A percentile compares a stretch with the other conserved stretches of the same genome.
Conservation (phyloP, 2,113 vertebrate genomes). For the Psilopogon haemacephalus region DNA sequence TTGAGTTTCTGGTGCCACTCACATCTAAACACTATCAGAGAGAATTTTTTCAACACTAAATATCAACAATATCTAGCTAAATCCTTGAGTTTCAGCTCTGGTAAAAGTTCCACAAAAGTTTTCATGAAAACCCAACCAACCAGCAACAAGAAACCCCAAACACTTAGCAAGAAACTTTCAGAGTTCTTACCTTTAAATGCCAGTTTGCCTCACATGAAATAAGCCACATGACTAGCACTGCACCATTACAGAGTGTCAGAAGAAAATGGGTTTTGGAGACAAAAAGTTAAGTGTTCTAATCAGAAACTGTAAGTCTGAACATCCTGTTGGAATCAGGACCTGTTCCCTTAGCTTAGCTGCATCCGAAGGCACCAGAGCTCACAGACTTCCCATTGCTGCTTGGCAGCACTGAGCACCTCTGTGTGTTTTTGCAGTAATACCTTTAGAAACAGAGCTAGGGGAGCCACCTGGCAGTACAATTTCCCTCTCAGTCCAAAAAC, state of each 20-base stretch:
- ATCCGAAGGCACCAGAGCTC: not conserved
- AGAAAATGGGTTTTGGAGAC: not conserved
- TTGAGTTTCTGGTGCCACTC: not conserved
- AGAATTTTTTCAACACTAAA: not conserved
- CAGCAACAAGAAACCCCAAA: not conserved
- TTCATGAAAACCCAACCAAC: not conserved
- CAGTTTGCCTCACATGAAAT: not conserved
- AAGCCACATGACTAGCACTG: not conserved
- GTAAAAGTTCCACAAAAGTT: not conserved
- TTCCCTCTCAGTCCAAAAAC: conserved; percentile 23
- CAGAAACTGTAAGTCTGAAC: not conserved
- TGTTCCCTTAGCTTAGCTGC: not conserved
- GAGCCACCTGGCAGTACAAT: conserved; percentile 48
- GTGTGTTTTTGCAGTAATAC: conserved; percentile 42
- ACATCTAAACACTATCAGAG: not conserved
- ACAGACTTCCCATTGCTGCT: not conserved
- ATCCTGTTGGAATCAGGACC: not conserved
- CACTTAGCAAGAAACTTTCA: not conserved
- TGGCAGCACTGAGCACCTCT: conserved; percentile 24
- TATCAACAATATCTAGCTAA: not conserved
- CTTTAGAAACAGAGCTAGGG: not conserved
- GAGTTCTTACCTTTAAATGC: not conserved
- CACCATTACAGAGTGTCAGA: not conserved
- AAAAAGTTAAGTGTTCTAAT: not conserved
- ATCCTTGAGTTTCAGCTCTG: not conserved